phyloP scores from a whole-genome alignment of 2,888 invertebrate genomes.

The Gryllus longicercus region DNA sequence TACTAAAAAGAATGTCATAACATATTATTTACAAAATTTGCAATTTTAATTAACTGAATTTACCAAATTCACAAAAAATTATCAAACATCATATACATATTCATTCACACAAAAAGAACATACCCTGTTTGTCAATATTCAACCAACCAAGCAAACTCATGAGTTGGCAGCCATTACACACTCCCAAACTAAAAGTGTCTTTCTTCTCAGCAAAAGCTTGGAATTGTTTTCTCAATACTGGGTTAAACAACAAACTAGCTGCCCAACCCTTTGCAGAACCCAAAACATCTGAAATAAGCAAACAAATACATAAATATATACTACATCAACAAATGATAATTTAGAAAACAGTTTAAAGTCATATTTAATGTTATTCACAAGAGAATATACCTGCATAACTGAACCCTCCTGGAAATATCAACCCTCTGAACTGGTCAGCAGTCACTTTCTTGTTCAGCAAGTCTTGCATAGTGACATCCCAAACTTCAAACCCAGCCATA shows the following conservation, averaged over 20 bases:
- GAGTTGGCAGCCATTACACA: conserved; percentile 98
- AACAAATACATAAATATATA: background rate
- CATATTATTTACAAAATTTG: no score
- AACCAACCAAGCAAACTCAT: conserved; percentile 93
- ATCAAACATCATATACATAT: background rate
- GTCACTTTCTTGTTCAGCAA: conserved; percentile 66
- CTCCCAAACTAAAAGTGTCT: conserved; percentile 92
- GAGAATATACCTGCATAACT: conserved; percentile 82
- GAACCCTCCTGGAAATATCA: conserved; percentile 97
- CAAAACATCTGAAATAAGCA: conserved; percentile 67
- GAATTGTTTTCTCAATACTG: conserved; percentile 71
- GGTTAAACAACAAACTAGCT: conserved; percentile 80
- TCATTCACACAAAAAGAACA: conserved; percentile 18
- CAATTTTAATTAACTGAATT: background rate
- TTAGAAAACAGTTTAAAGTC: background rate
- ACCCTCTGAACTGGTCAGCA: conserved; percentile 77
- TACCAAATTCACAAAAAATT: background rate
- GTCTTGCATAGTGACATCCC: conserved; percentile 94
- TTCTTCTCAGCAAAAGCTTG: conserved; percentile 66
- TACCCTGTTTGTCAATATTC: conserved; percentile 49
- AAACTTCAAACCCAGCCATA: conserved; percentile 79
- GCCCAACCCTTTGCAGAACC: conserved; percentile 99
- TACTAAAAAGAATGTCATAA: no score
- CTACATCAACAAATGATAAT: background rate
- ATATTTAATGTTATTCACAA: background rate